These are phyloP conservation scores for Callipepla squamata DNA, from an alignment of 2,113 vertebrate species.

Conservation along the genomic window DNA sequence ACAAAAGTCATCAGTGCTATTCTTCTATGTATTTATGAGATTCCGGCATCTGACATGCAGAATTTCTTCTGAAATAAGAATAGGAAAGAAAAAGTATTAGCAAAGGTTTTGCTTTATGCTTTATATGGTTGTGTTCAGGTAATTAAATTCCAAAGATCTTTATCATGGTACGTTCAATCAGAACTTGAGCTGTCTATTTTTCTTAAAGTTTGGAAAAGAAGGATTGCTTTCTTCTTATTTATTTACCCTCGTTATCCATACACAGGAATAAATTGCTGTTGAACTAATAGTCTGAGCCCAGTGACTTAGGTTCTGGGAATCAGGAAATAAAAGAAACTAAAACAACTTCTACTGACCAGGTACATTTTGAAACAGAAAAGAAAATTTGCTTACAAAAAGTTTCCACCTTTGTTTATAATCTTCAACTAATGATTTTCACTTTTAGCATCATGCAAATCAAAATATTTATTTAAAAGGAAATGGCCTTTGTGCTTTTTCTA, in stretches of 20 bases:
- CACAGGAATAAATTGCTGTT: not conserved
- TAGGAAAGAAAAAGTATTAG: not conserved
- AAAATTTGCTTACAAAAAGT: not conserved
- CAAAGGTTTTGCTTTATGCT: constrained; percentile 7
- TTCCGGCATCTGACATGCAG: not conserved
- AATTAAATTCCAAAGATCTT: constrained; percentile 35
- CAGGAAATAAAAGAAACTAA: not conserved
- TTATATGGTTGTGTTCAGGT: not conserved
- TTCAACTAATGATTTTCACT: not conserved
- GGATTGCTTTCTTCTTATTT: not conserved
- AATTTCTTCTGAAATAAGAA: not conserved
- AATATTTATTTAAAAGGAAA: constrained; percentile 25
- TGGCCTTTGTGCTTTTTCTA: constrained; percentile 19
- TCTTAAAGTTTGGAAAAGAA: not conserved
- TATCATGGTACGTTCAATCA: not conserved
- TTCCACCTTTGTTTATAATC: not conserved
- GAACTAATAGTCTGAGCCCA: not conserved
- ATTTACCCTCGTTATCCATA: not conserved
- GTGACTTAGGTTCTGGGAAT: not conserved
- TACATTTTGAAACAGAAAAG: not conserved
- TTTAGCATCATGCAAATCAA: constrained; percentile 14
- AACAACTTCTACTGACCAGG: not conserved
- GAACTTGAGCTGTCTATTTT: not conserved
- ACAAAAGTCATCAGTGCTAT: not conserved
- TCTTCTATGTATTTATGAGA: not conserved